Evolutionary conservation across 2,797 vertebrate species (phyloP), one percentile per base, ranked within the genome.

Genomic region (Bucorvus abyssinicus): DNA sequence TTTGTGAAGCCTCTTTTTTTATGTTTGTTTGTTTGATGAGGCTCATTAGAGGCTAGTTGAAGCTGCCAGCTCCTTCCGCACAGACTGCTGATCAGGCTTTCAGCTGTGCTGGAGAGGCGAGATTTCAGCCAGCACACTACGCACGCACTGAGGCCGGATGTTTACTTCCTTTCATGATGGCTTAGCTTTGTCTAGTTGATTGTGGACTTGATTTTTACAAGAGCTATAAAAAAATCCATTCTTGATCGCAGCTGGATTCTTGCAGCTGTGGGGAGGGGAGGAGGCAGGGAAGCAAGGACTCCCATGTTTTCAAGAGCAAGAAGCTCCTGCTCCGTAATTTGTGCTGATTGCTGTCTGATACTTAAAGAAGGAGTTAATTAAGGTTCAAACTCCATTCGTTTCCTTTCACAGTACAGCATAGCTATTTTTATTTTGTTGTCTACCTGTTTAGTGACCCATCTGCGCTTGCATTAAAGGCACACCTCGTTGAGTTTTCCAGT

Each of bases 131-230:
- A 84, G 63, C 13, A 3, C 1, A 3, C 26, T 22, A 4, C 1
- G 0, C 45, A 3, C 38, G 4, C 64, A 56, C 34, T 1, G 0
- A 88, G 74, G 47, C 60, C 4, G 77, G 85, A 83, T 95, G 86
- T 91, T 96, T 91, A 17, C 91, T 93, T 89, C 93, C 87, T 77
- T 74, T 87, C 83, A 26, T 40, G 68, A 92, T 82, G 67, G 32
- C 21, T 93, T 84, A 74, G 79, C 95, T 90, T 96, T 94, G 85
- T 95, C 87, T 89, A 24, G 36, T 93, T 97, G 95, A 97, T 92
- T 96, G 95, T 92, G 88, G 93, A 94, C 90, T 94, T 96, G 93
- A 94, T 94, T 97, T 96, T 87, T 24, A 93, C 38, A 84, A 93
- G 63, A 74, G 84, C 64, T 93, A 82, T 90, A 94, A 94, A 94